Conservation (phyloP, 2,113 vertebrate species). For the Oxyura jamaicensis region DNA sequence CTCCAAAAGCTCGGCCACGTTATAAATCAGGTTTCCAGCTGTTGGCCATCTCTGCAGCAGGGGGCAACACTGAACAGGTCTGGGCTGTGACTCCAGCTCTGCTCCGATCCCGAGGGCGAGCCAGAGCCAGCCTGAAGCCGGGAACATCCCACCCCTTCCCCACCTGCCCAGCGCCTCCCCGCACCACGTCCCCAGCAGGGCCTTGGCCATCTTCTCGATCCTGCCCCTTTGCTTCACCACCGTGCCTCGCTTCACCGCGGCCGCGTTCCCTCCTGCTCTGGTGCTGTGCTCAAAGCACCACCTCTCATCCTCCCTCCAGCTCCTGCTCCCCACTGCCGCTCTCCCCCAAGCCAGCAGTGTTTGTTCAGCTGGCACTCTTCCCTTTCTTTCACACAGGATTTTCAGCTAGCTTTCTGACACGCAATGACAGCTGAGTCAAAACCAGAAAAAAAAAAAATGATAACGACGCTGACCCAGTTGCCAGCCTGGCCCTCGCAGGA, state of each 20-base stretch:
- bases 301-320: background rate
- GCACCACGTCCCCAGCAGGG: background rate
- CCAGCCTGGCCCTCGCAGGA: background rate
- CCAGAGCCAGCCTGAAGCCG: no score
- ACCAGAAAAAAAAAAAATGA: background rate
- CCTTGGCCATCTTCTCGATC: background rate
- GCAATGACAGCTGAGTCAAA: background rate
- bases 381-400: background rate
- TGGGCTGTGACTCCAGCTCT: background rate
- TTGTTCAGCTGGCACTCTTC: background rate
- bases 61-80: slow-evolving; percentile 9
- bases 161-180: background rate
- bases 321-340: background rate
- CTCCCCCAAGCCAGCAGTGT: background rate
- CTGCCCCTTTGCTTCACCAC: background rate
- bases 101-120: background rate
- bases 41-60: background rate
- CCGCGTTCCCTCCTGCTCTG: background rate
- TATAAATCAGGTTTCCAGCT: background rate
- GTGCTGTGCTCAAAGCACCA: background rate
- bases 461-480: background rate
- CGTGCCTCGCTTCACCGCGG: accelerated
- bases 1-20: accelerated
- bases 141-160: background rate
- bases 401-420: background rate